These are phyloP conservation scores for Procambarus clarkii DNA, from an alignment of 1,140 invertebrate genomes.

Conservation along the genomic window DNA sequence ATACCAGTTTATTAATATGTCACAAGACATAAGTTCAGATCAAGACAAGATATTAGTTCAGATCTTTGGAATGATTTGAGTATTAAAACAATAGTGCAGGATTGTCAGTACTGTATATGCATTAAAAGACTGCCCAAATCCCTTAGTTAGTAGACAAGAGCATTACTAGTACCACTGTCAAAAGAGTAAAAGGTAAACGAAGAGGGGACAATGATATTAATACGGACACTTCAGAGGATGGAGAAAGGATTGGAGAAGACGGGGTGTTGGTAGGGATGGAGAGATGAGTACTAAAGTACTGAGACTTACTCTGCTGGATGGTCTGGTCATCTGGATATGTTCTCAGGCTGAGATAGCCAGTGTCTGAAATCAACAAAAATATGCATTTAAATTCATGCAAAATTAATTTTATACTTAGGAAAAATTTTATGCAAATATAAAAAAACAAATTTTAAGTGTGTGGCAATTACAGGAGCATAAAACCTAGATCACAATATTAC, in stretches of 20 bases:
- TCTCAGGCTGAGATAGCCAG: constrained; percentile 80
- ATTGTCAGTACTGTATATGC: constrained; percentile 6
- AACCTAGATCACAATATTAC: no score
- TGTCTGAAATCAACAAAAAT: constrained; percentile 1
- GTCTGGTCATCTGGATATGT: constrained; percentile 86
- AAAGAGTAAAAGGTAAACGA: constrained; percentile 25
- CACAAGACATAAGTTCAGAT: no score
- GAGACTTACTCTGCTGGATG: constrained; percentile 87
- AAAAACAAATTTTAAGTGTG: no score
- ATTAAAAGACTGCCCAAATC: not conserved
- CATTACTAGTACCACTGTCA: not conserved
- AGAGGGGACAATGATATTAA: not conserved
- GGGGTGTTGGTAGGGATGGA: constrained; percentile 11
- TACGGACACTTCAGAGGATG: constrained; percentile 26
- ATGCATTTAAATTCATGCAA: not conserved
- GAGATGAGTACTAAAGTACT: constrained; percentile 40
- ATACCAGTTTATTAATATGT: no score
- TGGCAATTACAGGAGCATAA: no score
- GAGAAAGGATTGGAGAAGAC: constrained; percentile 25
- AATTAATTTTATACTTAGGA: no score
- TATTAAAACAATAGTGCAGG: constrained; percentile 6
- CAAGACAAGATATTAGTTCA: no score
- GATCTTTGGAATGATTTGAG: constrained; percentile 19
- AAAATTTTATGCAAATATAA: no score
- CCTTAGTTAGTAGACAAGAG: not conserved